Conservation (phyloP, 37 sponge, comb jelly and placozoan genomes). For the Ephydatia muelleri region DNA sequence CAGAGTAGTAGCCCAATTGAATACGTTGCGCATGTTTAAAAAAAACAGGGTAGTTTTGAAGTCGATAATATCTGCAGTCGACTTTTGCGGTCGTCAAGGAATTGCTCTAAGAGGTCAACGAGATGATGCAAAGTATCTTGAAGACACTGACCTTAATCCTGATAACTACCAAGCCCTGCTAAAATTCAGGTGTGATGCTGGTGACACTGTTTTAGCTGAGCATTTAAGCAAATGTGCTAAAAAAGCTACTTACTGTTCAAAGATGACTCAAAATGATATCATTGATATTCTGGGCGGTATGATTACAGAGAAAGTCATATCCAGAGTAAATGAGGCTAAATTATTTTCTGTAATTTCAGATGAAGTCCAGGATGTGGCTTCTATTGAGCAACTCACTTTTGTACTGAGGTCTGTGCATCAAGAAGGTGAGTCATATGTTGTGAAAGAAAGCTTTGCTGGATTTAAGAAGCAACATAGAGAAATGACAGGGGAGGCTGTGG, state of each 20-base stretch:
- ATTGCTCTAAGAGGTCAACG: conserved; percentile 1
- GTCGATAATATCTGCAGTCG: conserved; percentile 49
- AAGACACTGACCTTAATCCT: conserved; percentile 34
- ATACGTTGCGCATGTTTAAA: neutral
- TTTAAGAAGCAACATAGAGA: conserved; percentile 43
- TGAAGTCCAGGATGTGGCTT: conserved; percentile 25
- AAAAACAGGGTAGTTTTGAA: conserved; percentile 11
- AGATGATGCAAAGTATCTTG: neutral
- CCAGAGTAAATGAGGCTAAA: conserved; percentile 33
- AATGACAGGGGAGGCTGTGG: conserved; percentile 56
- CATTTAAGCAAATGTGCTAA: conserved; percentile 50
- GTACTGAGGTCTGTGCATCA: conserved; percentile 60
- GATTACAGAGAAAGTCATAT: conserved; percentile 28
- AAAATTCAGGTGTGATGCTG: conserved; percentile 32
- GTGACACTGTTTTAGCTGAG: conserved; percentile 58
- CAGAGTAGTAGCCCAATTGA: no score
- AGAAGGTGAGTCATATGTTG: conserved; percentile 22
- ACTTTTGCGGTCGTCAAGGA: conserved; percentile 46
- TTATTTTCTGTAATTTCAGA: no score
- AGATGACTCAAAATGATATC: conserved; percentile 50
- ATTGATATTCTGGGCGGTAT: conserved; percentile 27
- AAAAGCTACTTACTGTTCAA: conserved; percentile 60
- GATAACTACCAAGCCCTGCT: conserved; percentile 39
- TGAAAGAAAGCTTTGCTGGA: conserved; percentile 19
- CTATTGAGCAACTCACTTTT: conserved; percentile 25